These are phyloP conservation scores for Corydoras sp. DNA, from an alignment of 2,113 vertebrate species.

Conservation along the genomic window DNA sequence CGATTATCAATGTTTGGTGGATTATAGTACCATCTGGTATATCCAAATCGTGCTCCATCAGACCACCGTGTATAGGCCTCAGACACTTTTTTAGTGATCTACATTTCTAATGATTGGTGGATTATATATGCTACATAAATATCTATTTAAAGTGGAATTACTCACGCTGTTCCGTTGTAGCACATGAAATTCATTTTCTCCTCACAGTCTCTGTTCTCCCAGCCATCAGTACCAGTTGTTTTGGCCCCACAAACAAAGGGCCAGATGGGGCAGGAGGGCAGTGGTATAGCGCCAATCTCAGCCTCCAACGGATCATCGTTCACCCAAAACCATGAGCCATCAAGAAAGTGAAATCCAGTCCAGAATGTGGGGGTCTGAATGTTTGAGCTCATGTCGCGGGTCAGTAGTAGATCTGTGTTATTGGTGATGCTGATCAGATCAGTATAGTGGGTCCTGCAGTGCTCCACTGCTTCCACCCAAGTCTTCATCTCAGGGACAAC, in stretches of 20 bases:
- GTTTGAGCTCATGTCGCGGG: background rate
- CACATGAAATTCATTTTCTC: background rate
- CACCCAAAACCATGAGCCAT: background rate
- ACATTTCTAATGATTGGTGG: no score
- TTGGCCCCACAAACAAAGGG: background rate
- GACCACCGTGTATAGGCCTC: background rate
- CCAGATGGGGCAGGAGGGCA: background rate
- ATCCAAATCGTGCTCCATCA: background rate
- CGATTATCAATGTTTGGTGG: background rate
- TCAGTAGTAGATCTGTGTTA: background rate
- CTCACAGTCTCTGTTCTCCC: conserved; percentile 1
- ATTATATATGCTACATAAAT: no score
- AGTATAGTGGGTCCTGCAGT: background rate
- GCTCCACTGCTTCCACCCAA: background rate
- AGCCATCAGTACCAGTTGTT: background rate
- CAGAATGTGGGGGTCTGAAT: background rate
- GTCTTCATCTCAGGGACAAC: background rate
- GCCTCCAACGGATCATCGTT: background rate
- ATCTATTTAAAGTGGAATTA: background rate
- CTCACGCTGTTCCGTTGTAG: background rate
- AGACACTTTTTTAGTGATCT: background rate
- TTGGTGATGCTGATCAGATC: background rate
- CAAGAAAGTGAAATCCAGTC: background rate
- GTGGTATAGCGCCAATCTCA: background rate
- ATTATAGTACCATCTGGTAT: background rate